These are phyloP conservation scores for Metridium senile DNA, from an alignment of 92 coral and sea anemone species.

Conservation along the genomic window DNA sequence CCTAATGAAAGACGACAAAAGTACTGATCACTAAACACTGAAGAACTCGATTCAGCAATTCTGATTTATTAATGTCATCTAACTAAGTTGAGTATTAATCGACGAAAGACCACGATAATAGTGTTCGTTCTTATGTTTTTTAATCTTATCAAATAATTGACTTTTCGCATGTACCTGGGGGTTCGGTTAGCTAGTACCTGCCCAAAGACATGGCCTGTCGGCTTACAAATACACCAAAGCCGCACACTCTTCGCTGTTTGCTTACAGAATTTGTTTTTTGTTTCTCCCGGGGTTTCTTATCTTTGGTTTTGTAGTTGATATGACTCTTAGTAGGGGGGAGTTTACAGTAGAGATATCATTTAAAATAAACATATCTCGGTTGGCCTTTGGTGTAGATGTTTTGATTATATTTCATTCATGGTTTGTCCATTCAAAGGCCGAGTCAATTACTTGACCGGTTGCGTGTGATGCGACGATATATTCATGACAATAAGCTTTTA, in stretches of 20 bases:
- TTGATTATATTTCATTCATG: neutral
- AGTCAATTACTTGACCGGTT: neutral
- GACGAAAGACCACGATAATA: neutral
- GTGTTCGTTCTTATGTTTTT: neutral
- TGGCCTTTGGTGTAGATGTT: neutral
- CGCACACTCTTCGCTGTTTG: neutral
- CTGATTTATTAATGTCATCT: too few species aligned
- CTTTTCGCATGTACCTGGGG: too few species aligned
- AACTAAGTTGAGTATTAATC: neutral
- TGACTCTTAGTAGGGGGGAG: slow-evolving; percentile 17
- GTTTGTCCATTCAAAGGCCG: neutral
- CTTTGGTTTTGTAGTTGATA: slow-evolving; percentile 1
- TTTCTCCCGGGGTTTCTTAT: slow-evolving; percentile 10
- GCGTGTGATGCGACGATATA: too few species aligned
- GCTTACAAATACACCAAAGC: neutral
- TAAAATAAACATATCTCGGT: slow-evolving; percentile 1
- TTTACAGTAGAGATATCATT: slow-evolving; percentile 10
- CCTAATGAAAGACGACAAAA: too few species aligned
- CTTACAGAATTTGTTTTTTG: neutral
- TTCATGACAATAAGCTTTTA: too few species aligned
- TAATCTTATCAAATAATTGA: neutral
- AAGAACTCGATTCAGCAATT: neutral
- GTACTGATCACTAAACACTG: too few species aligned
- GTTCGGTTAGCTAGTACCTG: too few species aligned
- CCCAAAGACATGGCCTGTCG: too few species aligned